Conservation (phyloP, 2,113 vertebrate genomes). For the Echinops telfairi region DNA sequence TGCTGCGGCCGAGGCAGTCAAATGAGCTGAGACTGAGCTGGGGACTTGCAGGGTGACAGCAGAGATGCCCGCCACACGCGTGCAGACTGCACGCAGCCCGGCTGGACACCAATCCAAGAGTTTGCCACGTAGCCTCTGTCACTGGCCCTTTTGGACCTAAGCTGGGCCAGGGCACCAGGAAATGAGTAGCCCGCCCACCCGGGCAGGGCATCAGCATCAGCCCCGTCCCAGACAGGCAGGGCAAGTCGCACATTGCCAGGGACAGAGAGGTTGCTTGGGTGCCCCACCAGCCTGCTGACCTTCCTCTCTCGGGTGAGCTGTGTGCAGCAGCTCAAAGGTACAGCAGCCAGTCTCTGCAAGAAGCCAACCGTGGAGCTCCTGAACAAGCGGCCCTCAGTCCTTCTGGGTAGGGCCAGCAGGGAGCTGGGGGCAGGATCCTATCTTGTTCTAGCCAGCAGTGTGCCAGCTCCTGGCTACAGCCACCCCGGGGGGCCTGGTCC, state of each 20-base stretch:
- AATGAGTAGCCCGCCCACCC: neutral
- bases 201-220: neutral
- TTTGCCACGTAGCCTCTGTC: neutral
- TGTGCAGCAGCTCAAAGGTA: neutral
- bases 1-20: neutral
- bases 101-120: no score
- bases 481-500: neutral
- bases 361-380: neutral
- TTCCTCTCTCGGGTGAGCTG: neutral
- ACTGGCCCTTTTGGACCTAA: neutral
- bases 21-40: neutral
- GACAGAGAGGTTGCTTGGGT: neutral
- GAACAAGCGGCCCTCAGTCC: neutral
- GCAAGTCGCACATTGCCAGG: neutral
- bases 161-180: neutral
- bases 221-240: neutral
- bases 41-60: no score
- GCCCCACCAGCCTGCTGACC: neutral
- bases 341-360: neutral
- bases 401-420: accelerated
- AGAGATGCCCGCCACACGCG: no score
- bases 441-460: neutral
- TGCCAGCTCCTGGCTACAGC: neutral
- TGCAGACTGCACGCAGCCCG: no score
- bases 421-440: neutral